Percentiles rank a stretch among this genome's conserved stretches.
Conservation (phyloP, 2,888 invertebrate genomes). For the Hirtodrosophila cameraria region DNA sequence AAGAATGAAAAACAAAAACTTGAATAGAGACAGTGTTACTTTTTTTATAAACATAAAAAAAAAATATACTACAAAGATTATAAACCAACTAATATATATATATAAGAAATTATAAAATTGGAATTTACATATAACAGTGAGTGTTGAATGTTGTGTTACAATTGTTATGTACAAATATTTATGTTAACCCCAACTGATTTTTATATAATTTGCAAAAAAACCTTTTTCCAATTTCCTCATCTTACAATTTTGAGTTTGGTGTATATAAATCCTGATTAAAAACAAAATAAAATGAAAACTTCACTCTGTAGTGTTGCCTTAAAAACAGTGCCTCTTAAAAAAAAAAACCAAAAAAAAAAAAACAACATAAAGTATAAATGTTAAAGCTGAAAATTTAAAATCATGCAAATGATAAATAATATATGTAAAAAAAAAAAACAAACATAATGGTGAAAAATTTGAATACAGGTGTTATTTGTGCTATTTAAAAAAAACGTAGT, state of each 20-base stretch:
- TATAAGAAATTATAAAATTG: too few relatives aligned
- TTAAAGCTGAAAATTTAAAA: conserved; percentile 52
- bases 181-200: conserved; percentile 28
- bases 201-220: conserved; percentile 65
- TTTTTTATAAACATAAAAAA: background rate
- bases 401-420: conserved; percentile 22
- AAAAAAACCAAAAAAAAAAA: conserved; percentile 43
- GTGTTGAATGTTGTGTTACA: conserved; percentile 47
- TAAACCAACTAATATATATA: too few relatives aligned
- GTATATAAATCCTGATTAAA: conserved; percentile 68
- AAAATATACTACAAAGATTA: too few relatives aligned
- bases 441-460: conserved; percentile 72
- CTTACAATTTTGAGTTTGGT: conserved; percentile 34
- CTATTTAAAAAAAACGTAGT: conserved; percentile 69
- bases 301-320: conserved; percentile 92
- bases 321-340: conserved; percentile 90
- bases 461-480: conserved; percentile 77
- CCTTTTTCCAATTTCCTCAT: conserved; percentile 54
- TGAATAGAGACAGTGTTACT: too few relatives aligned
- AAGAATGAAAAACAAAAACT: too few relatives aligned
- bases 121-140: conserved; percentile 28
- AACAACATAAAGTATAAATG: conserved; percentile 35
- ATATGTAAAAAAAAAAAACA: conserved; percentile 26
- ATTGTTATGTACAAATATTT: conserved; percentile 31
- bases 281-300: too few relatives aligned